Base-by-base conservation (phyloP, 2,888 invertebrate genomes). In the Elegia similella region DNA sequence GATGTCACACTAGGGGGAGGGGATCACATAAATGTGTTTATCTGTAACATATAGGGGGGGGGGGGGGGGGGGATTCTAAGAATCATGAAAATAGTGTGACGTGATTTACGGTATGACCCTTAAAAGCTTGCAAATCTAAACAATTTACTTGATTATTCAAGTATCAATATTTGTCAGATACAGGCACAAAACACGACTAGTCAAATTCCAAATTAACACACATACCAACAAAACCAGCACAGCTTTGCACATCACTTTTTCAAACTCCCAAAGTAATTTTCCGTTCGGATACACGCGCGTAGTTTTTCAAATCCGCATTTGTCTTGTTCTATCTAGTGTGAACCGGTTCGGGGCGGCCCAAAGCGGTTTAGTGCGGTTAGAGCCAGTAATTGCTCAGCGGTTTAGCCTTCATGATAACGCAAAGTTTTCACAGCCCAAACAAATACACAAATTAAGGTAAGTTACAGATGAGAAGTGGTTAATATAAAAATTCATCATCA, bases 281-380 rank as follows among this genome's bases (percentile, higher is more conserved):
- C 54, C 54, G 54, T 55, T 55, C 44, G 54, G 54, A 32, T 55
- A 44, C 43, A 44, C 54, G 50, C 50, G 32, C 46, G 34, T 55
- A 55, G 44, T 55, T 55, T 55, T 44, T 44, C 54, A 43, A 55
- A 55, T 55, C 54, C 54, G 15, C 54, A 55, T 53, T 42, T 42
- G 38, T 53, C 42, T 42, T 53, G 52, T 29, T 29, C 52, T 29
- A 53, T 42, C 42, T 42, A 42, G 52, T 53, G 42, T 53, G 42
- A 53, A 53, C 52, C 42, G 38, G 52, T 42, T 42, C 6, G 52
- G 7, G 29, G 52, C 52, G 52, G 52, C 5, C 29, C 29, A n/a
- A 53, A 53, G 42, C 42, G 42, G 52, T 23, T 53, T 13, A 13
- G 52, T 42, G 52, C 30, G 52, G 52, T 53, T 53, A 13, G 23